Conservation (phyloP, 2,888 invertebrate species). For the Cephalotes varians region DNA sequence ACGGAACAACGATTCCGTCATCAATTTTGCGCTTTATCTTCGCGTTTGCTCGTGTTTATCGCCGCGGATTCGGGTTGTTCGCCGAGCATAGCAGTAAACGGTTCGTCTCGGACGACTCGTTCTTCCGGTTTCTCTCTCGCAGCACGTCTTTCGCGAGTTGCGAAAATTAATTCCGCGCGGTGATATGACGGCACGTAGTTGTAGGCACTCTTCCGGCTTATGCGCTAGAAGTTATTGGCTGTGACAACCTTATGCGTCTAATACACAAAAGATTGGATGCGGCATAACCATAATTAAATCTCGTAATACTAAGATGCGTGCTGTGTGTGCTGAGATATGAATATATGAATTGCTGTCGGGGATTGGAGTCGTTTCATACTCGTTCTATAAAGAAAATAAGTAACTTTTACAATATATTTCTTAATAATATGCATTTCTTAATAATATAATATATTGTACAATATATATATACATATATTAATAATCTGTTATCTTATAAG, state of each 20-base stretch:
- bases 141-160: conserved; percentile 39
- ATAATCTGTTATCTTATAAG: not conserved
- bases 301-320: conserved; percentile 20
- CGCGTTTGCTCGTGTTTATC: conserved; percentile 38
- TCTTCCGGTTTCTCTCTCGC: conserved; percentile 51
- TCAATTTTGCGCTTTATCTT: conserved; percentile 33
- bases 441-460: too few species aligned
- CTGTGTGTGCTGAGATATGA: too few species aligned
- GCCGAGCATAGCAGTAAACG: conserved; percentile 32
- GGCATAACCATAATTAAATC: conserved; percentile 39
- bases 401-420: not conserved
- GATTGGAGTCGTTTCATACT: not conserved
- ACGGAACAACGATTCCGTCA: conserved; percentile 15
- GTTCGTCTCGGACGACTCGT: conserved; percentile 39
- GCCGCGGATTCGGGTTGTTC: conserved; percentile 26
- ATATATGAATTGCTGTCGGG: not conserved
- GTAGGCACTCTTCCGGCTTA: conserved; percentile 49
- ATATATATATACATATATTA: too few species aligned
- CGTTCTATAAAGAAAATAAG: conserved; percentile 1
- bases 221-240: conserved; percentile 48
- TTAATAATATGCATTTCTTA: too few species aligned
- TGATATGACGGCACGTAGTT: conserved; percentile 53
- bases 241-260: conserved; percentile 44
- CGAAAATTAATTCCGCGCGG: conserved; percentile 54
- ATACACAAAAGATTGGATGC: conserved; percentile 30